phyloP scores from a whole-genome alignment of 64 coral and sea anemone genomes.

The Cladopsammia gracilis region DNA sequence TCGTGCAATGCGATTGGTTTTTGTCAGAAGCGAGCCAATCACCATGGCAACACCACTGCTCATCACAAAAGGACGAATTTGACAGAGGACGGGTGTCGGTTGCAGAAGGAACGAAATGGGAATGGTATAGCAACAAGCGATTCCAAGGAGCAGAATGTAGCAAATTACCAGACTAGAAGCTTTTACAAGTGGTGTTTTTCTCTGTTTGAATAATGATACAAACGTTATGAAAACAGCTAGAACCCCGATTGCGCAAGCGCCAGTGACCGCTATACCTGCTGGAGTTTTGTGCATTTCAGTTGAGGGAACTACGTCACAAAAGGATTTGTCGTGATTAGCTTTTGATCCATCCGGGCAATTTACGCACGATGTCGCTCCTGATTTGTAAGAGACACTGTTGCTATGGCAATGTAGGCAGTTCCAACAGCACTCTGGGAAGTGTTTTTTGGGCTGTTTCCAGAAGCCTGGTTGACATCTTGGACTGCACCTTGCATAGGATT shows the following conservation, averaged over 20 bases:
- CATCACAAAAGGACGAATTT: slow-evolving; percentile 48
- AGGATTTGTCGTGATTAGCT: slow-evolving; percentile 59
- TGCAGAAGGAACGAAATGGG: slow-evolving; percentile 42
- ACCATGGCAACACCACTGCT: slow-evolving; percentile 57
- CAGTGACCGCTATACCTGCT: slow-evolving; percentile 43
- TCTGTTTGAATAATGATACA: slow-evolving; percentile 9
- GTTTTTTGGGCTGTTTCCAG: slow-evolving; percentile 32
- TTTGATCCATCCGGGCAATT: slow-evolving; percentile 61
- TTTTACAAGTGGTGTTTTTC: slow-evolving; percentile 61
- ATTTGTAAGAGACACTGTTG: slow-evolving; percentile 58
- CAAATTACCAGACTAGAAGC: slow-evolving; percentile 69
- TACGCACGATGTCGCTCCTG: slow-evolving; percentile 42
- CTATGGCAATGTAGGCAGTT: not conserved
- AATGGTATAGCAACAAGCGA: not conserved
- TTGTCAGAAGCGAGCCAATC: slow-evolving; percentile 73
- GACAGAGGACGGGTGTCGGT: slow-evolving; percentile 29
- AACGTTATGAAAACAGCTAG: slow-evolving; percentile 29
- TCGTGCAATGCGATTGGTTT: slow-evolving; percentile 84
- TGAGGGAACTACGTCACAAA: slow-evolving; percentile 43
- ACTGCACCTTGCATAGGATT: slow-evolving; percentile 58
- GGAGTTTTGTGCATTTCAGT: slow-evolving; percentile 42
- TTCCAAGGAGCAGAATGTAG: slow-evolving; percentile 35
- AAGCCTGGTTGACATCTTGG: slow-evolving; percentile 37
- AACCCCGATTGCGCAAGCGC: slow-evolving; percentile 44
- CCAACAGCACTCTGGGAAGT: slow-evolving; percentile 64